Evolutionary conservation across 1,140 invertebrate species (phyloP).

Genomic region (Atopsyche davidsoni): DNA sequence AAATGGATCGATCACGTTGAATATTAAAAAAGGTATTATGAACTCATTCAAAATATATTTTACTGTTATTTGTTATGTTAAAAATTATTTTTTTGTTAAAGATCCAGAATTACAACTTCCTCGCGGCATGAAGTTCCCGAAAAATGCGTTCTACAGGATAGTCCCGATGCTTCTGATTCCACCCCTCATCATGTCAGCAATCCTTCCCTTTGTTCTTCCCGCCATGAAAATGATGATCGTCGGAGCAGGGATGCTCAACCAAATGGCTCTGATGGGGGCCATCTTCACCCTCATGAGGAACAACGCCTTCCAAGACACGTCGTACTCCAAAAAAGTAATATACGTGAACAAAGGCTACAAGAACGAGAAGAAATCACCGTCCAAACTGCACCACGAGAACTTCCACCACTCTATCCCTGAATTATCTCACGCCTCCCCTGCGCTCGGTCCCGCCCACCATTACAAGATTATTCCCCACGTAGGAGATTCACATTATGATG

Average conservation of each 20-base stretch:
- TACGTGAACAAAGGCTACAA: constrained; percentile 44
- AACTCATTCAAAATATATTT: background rate
- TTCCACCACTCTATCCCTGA: constrained; percentile 17
- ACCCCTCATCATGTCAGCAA: constrained; percentile 44
- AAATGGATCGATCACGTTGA: constrained; percentile 38
- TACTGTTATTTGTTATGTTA: background rate
- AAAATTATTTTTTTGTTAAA: constrained; percentile 12
- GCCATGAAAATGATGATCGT: constrained; percentile 44
- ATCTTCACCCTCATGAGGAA: constrained; percentile 45
- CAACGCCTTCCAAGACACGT: constrained; percentile 43
- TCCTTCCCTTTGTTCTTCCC: constrained; percentile 46
- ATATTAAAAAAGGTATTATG: constrained; percentile 38
- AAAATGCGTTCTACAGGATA: constrained; percentile 39
- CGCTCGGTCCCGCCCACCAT: background rate
- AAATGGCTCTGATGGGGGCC: constrained; percentile 44
- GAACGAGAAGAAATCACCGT: constrained; percentile 33
- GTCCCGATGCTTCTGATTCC: constrained; percentile 41
- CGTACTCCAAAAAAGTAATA: constrained; percentile 41
- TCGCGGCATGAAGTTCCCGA: constrained; percentile 39
- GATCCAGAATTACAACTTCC: constrained; percentile 31
- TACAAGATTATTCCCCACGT: background rate
- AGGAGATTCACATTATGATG: constrained; percentile 17
- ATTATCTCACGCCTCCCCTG: background rate
- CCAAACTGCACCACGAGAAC: constrained; percentile 13
- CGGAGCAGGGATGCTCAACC: constrained; percentile 40